Evolutionary conservation across 2,888 invertebrate species (phyloP), one percentile per base, ranked within the genome.

Genomic region (Ophraella communa): DNA sequence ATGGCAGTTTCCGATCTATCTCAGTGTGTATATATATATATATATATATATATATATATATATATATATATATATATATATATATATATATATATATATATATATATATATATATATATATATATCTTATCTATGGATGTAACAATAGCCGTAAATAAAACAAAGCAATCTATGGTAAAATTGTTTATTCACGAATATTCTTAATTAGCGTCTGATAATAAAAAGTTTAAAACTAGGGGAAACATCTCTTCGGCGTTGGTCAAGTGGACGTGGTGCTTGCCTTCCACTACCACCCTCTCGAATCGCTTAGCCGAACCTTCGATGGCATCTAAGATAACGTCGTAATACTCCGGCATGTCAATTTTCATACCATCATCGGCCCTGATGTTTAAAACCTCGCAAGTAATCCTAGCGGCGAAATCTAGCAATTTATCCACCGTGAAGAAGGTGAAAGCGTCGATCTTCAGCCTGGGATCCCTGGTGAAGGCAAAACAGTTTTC

Each of bases 221-320:
- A 74, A 81, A 93, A 93, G 8, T 87, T 84, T 67, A 84, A 84
- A 69, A 93, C 87, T 69, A 88, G 83, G 24, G 84, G 82, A 1
- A 86, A 85, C 73, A 94, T 84, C 75, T 86, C 86, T 61, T 89
- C 86, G 0, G 93, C 90, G 35, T 89, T 85, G 71, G 91, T 91
- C 62, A 95, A 83, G 76, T 95, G 95, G 7, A 94, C 86, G 76
- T 94, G 94, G 82, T 95, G 95, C 0, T 91, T 91, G 1, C 94
- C 95, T 65, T 89, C 85, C 3, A 94, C 88, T 77, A 89, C 87
- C 33, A 87, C 84, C 68, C 88, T 89, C 56, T 85, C 86, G 49
- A 92, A 86, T 66, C 81, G 81, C 44, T 84, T 84, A 0, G 92
- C 86, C 0, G 82, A 83, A 45, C 82, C 72, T 76, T 86, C 87